Percentiles rank a stretch among this genome's conserved stretches.
phyloP scores from a whole-genome alignment of 2,113 vertebrate genomes.

The Okapia johnstoni region DNA sequence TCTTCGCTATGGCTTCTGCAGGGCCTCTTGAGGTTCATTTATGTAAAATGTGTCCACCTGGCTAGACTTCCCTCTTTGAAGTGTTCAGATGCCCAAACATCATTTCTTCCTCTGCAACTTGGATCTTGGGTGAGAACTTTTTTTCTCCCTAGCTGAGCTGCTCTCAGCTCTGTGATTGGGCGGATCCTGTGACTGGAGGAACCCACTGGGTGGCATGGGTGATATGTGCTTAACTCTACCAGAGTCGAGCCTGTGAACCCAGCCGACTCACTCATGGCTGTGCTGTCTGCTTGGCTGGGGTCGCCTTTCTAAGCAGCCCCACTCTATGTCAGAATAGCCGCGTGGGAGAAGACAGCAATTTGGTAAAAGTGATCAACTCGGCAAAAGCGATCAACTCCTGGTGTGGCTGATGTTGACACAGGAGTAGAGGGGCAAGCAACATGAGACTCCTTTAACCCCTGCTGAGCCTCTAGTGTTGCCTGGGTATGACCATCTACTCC shows the following conservation, averaged over 20 bases:
- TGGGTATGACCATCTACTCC: neutral
- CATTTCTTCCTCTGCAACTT: neutral
- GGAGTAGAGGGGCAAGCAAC: neutral
- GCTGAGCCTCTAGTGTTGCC: neutral
- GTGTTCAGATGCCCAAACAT: neutral
- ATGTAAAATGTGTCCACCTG: neutral
- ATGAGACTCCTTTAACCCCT: neutral
- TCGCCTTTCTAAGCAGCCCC: neutral
- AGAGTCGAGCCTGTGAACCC: neutral
- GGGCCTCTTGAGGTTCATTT: neutral
- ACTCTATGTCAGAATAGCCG: neutral
- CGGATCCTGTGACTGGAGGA: neutral
- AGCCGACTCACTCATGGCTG: neutral
- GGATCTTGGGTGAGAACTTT: neutral
- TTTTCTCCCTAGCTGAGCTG: neutral
- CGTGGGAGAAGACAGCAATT: neutral
- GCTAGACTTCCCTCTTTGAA: neutral
- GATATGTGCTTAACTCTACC: neutral
- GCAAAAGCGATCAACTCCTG: neutral
- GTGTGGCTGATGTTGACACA: neutral
- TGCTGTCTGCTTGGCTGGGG: neutral
- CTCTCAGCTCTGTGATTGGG: neutral
- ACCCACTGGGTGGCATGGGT: neutral
- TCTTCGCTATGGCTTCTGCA: neutral
- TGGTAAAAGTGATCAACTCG: neutral